phyloP scores from a whole-genome alignment of 1,140 invertebrate species.

The Tetramorium simillimum region DNA sequence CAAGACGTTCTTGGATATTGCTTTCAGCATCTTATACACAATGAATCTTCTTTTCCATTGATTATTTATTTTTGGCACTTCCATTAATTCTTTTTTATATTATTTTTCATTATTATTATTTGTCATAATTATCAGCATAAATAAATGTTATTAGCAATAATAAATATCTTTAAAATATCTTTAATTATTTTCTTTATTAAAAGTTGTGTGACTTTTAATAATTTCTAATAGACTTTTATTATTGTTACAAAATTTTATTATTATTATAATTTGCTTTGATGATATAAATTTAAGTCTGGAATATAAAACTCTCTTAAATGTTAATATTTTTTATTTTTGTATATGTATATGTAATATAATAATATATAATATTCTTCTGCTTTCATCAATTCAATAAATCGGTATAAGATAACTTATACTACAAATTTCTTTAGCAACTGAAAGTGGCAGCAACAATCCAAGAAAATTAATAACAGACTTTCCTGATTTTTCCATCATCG shows the following conservation, averaged over 20 bases:
- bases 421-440: background rate
- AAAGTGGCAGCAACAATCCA: background rate
- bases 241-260: background rate
- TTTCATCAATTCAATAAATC: background rate
- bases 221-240: background rate
- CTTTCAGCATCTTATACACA: background rate
- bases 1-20: background rate
- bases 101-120: background rate
- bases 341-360: background rate
- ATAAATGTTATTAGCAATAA: no score
- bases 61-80: background rate
- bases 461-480: background rate
- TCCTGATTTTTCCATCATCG: conserved; percentile 2
- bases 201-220: background rate
- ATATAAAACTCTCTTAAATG: background rate
- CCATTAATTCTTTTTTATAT: background rate
- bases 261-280: background rate
- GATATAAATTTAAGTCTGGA: background rate
- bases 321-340: background rate
- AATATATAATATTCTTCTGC: background rate
- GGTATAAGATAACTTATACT: background rate
- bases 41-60: background rate
- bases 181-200: background rate
- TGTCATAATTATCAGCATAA: background rate
- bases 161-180: no score